phyloP scores from a whole-genome alignment of 2,888 invertebrate genomes.

The Dilophus febrilis region DNA sequence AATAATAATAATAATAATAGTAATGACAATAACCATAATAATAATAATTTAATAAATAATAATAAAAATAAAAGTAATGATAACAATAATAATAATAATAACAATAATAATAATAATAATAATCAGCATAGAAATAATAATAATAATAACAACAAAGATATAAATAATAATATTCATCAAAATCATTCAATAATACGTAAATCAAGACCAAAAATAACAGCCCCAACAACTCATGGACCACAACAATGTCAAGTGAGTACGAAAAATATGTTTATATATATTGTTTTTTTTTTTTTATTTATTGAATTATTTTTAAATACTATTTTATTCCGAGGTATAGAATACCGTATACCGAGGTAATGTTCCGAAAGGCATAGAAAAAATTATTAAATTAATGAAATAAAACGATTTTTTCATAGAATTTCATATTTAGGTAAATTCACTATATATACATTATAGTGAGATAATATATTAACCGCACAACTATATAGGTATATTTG shows the following conservation, averaged over 20 bases:
- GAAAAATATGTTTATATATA: background rate
- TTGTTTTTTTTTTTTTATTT: background rate
- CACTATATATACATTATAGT: too few relatives aligned
- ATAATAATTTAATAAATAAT: background rate
- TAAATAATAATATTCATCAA: slow-evolving; percentile 10
- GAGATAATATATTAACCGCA: too few relatives aligned
- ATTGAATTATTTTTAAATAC: background rate
- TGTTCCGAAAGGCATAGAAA: too few relatives aligned
- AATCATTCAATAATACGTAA: slow-evolving; percentile 39
- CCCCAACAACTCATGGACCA: slow-evolving; percentile 78
- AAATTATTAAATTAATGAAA: too few relatives aligned
- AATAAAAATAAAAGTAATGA: background rate
- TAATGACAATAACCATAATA: background rate
- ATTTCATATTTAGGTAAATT: too few relatives aligned
- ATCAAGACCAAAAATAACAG: slow-evolving; percentile 68
- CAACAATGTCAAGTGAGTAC: slow-evolving; percentile 72
- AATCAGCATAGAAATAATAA: slow-evolving; percentile 1
- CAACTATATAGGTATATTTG: too few relatives aligned
- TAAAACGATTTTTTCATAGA: too few relatives aligned
- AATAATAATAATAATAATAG: background rate
- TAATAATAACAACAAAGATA: slow-evolving; percentile 8
- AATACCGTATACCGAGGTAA: too few relatives aligned
- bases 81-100: slow-evolving; percentile 10
- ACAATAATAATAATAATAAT: slow-evolving; percentile 14
- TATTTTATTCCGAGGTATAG: too few relatives aligned